These are phyloP conservation scores for Anhinga rufa DNA, from an alignment of 2,113 vertebrate genomes.

Conservation along the genomic window DNA sequence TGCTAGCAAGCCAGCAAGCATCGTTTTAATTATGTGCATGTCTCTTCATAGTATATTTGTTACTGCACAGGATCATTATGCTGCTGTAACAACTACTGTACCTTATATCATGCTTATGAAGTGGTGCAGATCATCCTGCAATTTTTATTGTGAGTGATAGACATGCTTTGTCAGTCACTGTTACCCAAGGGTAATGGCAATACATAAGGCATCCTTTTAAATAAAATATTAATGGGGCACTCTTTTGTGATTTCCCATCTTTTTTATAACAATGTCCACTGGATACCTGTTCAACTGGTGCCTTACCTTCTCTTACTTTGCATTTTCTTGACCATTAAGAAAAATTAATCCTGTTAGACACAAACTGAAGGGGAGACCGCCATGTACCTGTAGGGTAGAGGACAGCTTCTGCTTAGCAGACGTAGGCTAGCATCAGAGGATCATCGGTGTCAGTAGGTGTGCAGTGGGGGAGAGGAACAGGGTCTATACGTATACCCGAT, in stretches of 20 bases:
- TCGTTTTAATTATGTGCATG: conserved; percentile 61
- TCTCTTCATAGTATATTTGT: conserved; percentile 57
- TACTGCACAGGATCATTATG: conserved; percentile 57
- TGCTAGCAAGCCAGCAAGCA: conserved; percentile 48
- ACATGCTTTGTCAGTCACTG: background rate
- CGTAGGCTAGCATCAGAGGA: background rate
- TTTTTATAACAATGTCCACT: background rate
- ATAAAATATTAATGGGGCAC: background rate
- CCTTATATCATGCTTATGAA: conserved; percentile 42
- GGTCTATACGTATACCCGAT: background rate
- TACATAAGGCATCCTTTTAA: background rate
- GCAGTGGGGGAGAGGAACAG: background rate
- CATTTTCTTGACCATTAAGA: background rate
- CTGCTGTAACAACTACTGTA: background rate
- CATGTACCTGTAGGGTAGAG: background rate
- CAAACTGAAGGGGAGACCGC: background rate
- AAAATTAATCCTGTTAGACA: background rate
- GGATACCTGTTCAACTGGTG: background rate
- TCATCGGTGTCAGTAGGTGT: fast-evolving
- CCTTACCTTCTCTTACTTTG: background rate
- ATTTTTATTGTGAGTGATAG: conserved; percentile 15
- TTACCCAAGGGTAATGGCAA: background rate
- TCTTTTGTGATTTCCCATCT: background rate
- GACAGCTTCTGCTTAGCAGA: background rate
- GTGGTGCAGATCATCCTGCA: background rate